A percentile compares a stretch with the other conserved stretches of the same genome.
Evolutionary conservation across 2,888 invertebrate species (phyloP).

Genomic region (Plagodis dolabraria): DNA sequence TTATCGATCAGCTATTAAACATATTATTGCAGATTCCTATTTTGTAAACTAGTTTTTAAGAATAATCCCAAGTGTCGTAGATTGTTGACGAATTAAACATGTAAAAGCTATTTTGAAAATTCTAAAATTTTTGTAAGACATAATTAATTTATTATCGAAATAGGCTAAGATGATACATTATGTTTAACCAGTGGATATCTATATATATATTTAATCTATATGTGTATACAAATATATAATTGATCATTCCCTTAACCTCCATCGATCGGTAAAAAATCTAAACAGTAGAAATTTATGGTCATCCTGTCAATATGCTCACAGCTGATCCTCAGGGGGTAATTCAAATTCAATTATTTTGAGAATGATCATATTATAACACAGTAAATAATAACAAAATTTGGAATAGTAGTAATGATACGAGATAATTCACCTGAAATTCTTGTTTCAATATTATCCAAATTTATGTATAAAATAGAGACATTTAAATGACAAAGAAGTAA

Average conservation of each 20-base stretch:
- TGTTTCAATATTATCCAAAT: no score
- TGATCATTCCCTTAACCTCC: constrained; percentile 7
- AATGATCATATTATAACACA: no score
- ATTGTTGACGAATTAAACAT: constrained; percentile 22
- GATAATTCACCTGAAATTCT: no score
- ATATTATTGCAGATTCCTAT: constrained; percentile 83
- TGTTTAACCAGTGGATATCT: constrained; percentile 29
- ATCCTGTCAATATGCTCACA: no score
- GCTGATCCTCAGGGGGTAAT: no score
- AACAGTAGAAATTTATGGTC: no score
- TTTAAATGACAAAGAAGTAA: no score
- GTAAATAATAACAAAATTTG: no score
- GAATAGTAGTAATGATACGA: no score
- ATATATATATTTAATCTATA: constrained; percentile 19
- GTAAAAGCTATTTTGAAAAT: constrained; percentile 54
- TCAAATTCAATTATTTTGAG: no score
- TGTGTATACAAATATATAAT: neutral
- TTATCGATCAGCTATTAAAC: constrained; percentile 23
- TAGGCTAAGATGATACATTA: constrained; percentile 61
- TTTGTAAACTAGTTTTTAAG: constrained; percentile 76
- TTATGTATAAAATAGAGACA: no score
- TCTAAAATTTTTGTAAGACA: constrained; percentile 45
- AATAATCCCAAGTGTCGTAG: constrained; percentile 60
- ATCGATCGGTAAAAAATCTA: no score
- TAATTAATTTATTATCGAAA: constrained; percentile 62